Base-by-base conservation (phyloP, 2,113 vertebrate species). In the Romanogobio albipinnatus region DNA sequence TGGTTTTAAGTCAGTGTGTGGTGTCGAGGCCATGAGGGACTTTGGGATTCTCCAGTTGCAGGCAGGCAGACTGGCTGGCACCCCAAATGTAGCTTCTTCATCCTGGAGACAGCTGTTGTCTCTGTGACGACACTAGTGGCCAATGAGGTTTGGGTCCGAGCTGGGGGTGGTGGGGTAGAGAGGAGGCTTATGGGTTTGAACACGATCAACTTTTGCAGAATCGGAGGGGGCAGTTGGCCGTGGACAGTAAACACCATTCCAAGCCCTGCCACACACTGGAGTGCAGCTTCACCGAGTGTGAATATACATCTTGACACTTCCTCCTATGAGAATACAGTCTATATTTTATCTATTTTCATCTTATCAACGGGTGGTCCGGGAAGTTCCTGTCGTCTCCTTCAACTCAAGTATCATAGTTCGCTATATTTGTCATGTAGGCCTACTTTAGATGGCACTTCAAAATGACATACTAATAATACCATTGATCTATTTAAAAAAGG, bases 31-130 rank as follows among this genome's bases (percentile, higher is more conserved):
- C 90, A 86, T 86, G 36, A 26, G 88, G 89, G 90, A 93, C 93
- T 91, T 87, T 87, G 93, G 93, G 93, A 94, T 92, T 93, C 91
- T 96, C 93, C 92, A 92, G 89, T 91, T 94, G 95, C 95, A 95
- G 92, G 94, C 95, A 91, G 95, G 93, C 95, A 97, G 95, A 96
- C 96, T 94, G 95, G 94, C 96, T 96, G 96, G 96, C 96, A 96
- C 95, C 96, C 95, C 93, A 91, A 93, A 93, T 94, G 94, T 93
- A 95, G 93, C 94, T 94, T 94, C 93, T 94, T 95, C 94, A 94
- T 94, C 93, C 93, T 90, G 87, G 93, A 94, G 92, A 94, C 94
- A 95, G 94, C 94, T 95, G 93, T 94, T 94, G 93, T 91, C 86
- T 94, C 90, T 89, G 91, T 93, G 95, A 94, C 94, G 91, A 91